phyloP scores from a whole-genome alignment of 2,888 invertebrate species.

The Lobophora halterata region DNA sequence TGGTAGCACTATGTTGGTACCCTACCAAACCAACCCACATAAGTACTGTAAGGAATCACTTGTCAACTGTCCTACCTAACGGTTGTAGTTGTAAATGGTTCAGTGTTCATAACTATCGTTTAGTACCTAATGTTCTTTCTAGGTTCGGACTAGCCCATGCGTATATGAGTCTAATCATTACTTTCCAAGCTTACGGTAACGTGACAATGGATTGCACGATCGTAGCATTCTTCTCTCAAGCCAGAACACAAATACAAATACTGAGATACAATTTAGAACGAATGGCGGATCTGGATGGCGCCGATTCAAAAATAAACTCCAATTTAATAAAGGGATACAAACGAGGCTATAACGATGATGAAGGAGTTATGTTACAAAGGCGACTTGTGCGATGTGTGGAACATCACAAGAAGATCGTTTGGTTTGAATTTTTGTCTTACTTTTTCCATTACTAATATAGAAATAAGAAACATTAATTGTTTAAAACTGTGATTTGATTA shows the following conservation, averaged over 20 bases:
- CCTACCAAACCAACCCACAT: no score
- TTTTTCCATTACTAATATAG: no score
- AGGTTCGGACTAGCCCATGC: conserved; percentile 53
- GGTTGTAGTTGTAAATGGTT: no score
- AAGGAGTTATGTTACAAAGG: conserved; percentile 36
- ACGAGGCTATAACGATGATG: conserved; percentile 32
- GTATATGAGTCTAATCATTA: conserved; percentile 51
- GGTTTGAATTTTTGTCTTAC: conserved; percentile 39
- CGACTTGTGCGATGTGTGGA: conserved; percentile 50
- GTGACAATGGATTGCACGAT: conserved; percentile 67
- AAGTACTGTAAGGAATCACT: no score
- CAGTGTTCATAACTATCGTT: no score
- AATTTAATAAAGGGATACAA: conserved; percentile 19
- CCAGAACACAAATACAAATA: conserved; percentile 56
- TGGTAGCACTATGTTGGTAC: no score
- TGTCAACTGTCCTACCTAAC: no score
- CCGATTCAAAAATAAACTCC: conserved; percentile 28
- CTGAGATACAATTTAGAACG: conserved; percentile 57
- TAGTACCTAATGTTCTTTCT: conserved; percentile 30
- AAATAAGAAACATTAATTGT: no score
- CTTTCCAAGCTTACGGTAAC: conserved; percentile 58
- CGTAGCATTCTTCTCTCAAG: conserved; percentile 59
- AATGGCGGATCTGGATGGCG: conserved; percentile 30
- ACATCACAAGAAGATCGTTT: conserved; percentile 53
- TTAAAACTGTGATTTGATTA: no score